Conservation (phyloP, 2,888 invertebrate genomes). For the Caenorhabditis sinica region DNA sequence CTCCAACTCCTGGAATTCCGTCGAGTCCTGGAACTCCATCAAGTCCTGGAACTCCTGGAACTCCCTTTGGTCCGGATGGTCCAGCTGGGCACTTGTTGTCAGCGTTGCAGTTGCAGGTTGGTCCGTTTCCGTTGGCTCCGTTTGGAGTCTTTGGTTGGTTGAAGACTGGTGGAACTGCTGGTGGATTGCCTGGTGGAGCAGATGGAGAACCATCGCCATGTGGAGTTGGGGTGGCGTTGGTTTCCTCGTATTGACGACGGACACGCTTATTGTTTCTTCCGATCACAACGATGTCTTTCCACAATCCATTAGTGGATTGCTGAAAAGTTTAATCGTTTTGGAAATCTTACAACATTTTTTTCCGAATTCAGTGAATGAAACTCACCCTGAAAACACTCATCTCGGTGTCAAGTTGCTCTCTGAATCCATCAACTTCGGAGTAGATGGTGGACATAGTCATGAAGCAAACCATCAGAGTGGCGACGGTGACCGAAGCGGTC, state of each 20-base stretch:
- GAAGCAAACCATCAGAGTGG: conserved; percentile 80
- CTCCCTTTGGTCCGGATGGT: conserved; percentile 80
- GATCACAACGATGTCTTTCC: conserved; percentile 81
- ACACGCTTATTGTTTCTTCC: conserved; percentile 69
- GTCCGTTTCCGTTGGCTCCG: conserved; percentile 72
- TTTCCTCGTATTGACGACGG: conserved; percentile 73
- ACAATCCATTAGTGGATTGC: conserved; percentile 80
- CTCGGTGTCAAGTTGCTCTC: conserved; percentile 80
- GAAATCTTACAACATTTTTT: no score
- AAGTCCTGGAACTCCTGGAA: conserved; percentile 77
- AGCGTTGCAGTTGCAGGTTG: conserved; percentile 72
- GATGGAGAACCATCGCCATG: conserved; percentile 73
- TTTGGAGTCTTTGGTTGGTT: conserved; percentile 70
- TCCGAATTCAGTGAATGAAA: no score
- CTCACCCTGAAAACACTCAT: conserved; percentile 79
- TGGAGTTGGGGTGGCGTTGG: conserved; percentile 63
- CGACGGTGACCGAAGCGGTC: conserved; percentile 80
- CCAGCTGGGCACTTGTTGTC: conserved; percentile 82
- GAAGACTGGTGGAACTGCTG: conserved; percentile 77
- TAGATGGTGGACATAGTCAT: conserved; percentile 80
- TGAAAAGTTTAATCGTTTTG: conserved; percentile 45
- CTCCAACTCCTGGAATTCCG: conserved; percentile 79
- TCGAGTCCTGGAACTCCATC: conserved; percentile 80
- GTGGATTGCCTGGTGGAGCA: conserved; percentile 74
- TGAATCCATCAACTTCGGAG: conserved; percentile 80